Evolutionary conservation across 2,113 vertebrate genomes (phyloP).

Genomic region (Aegithalos caudatus): DNA sequence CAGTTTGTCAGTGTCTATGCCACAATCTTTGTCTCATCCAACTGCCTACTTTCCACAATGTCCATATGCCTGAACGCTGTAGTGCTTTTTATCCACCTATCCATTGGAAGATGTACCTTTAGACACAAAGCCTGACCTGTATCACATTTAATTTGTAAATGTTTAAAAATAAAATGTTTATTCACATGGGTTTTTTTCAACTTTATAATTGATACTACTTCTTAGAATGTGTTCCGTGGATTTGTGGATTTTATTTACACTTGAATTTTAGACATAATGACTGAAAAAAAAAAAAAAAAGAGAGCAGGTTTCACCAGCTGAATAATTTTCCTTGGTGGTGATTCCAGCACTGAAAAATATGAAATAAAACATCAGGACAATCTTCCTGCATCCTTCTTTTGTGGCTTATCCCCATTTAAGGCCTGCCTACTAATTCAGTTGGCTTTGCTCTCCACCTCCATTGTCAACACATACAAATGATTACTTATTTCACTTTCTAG

Average conservation of each 20-base stretch:
- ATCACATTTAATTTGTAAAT: not conserved
- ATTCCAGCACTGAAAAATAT: not conserved
- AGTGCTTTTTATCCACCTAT: not conserved
- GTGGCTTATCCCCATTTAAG: not conserved
- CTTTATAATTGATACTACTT: not conserved
- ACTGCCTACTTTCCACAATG: not conserved
- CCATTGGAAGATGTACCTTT: not conserved
- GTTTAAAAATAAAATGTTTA: not conserved
- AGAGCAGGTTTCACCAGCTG: not conserved
- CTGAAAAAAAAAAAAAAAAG: not conserved
- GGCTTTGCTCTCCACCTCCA: not conserved
- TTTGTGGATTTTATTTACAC: not conserved
- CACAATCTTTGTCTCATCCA: not conserved
- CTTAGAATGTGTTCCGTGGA: not conserved
- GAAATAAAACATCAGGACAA: not conserved
- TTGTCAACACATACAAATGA: accelerated
- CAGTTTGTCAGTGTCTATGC: not conserved
- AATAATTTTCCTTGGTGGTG: not conserved
- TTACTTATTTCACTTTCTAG: not conserved
- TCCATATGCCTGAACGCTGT: not conserved
- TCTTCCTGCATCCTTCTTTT: not conserved
- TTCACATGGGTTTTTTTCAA: not conserved
- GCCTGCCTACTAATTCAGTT: not conserved
- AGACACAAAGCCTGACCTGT: not conserved
- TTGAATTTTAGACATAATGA: not conserved